Conservation (phyloP, 2,888 invertebrate species). For the Agrochola litura region DNA sequence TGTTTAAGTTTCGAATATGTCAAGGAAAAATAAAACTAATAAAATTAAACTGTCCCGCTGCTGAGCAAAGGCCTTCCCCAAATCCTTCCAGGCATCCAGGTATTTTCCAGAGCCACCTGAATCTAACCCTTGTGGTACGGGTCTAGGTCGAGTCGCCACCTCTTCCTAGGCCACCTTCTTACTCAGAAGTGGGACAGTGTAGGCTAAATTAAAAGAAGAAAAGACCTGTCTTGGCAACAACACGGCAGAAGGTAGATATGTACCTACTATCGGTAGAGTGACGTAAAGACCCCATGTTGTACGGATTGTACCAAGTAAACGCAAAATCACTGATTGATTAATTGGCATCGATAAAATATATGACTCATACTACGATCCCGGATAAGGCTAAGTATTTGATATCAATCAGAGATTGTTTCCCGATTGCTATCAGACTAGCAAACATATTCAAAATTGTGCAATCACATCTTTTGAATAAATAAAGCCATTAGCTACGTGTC, state of each 20-base stretch:
- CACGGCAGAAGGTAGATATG: not conserved
- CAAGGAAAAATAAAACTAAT: not conserved
- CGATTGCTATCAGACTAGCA: conserved; percentile 12
- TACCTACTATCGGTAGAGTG: not conserved
- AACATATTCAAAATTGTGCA: conserved; percentile 29
- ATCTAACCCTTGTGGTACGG: not conserved
- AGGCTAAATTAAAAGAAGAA: not conserved
- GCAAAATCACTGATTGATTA: conserved; percentile 12
- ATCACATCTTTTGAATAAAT: not conserved
- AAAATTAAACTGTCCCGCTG: not conserved
- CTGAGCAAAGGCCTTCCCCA: not conserved
- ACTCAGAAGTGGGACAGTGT: not conserved
- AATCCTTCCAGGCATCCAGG: not conserved
- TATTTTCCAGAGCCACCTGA: not conserved
- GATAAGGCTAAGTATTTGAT: conserved; percentile 2
- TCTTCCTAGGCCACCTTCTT: not conserved
- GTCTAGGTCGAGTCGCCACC: not conserved
- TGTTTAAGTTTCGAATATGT: not conserved
- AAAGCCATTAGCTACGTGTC: not conserved
- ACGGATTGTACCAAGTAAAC: not conserved
- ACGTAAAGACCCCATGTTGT: not conserved
- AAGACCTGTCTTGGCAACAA: not conserved
- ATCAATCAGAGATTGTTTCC: conserved; percentile 12
- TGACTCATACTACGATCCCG: conserved; percentile 15
- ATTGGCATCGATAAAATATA: conserved; percentile 14